phyloP scores from a whole-genome alignment of 2,888 invertebrate species.

The Camptogramma bilineatum region DNA sequence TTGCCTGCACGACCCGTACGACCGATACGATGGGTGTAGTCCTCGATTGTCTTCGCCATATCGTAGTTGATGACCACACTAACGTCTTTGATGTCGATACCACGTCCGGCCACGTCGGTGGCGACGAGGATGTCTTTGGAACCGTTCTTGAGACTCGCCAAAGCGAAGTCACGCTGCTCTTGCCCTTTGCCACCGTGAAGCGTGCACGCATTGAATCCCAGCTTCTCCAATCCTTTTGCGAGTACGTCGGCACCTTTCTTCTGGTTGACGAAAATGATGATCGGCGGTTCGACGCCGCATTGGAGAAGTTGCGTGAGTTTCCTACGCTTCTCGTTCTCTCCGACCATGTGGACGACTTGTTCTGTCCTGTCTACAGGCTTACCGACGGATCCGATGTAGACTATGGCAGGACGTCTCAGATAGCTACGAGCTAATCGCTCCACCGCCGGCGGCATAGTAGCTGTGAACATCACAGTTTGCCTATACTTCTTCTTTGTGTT shows the following conservation, averaged over 20 bases:
- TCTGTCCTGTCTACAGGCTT: constrained; percentile 99
- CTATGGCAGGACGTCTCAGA: constrained; percentile 97
- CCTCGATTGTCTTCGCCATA: constrained; percentile 99
- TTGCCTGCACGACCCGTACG: constrained; percentile 99
- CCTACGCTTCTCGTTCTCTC: constrained; percentile 98
- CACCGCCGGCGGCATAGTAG: constrained; percentile 99
- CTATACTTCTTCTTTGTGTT: constrained; percentile 98
- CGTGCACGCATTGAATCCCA: constrained; percentile 98
- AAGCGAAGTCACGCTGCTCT: constrained; percentile 99
- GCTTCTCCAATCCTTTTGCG: constrained; percentile 98
- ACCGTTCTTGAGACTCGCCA: constrained; percentile 98
- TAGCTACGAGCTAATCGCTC: constrained; percentile 98
- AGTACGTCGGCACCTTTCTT: constrained; percentile 99
- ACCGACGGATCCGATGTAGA: constrained; percentile 98
- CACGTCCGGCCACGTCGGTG: constrained; percentile 99
- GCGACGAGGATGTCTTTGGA: constrained; percentile 99
- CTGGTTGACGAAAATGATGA: constrained; percentile 99
- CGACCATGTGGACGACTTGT: constrained; percentile 98
- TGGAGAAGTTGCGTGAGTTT: constrained; percentile 96
- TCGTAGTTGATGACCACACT: constrained; percentile 99
- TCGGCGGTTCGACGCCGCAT: constrained; percentile 97
- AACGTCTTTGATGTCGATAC: constrained; percentile 99
- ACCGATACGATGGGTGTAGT: constrained; percentile 99
- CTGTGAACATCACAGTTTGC: constrained; percentile 99
- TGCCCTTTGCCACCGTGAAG: constrained; percentile 99